These are phyloP conservation scores for Marisa cornuarietis DNA, from an alignment of 1,140 invertebrate genomes.

Conservation along the genomic window DNA sequence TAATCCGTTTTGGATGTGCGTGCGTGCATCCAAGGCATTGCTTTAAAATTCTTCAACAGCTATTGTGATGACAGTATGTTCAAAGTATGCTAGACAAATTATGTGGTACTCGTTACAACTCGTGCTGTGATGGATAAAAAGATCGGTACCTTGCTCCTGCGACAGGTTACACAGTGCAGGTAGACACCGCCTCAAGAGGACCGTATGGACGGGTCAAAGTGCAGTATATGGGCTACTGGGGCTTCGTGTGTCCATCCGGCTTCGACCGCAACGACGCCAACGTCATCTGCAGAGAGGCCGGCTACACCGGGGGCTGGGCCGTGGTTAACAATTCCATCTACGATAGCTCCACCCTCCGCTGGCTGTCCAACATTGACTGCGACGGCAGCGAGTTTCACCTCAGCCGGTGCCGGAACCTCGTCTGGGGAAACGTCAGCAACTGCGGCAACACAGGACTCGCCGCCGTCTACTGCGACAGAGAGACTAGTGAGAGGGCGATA, in stretches of 20 bases:
- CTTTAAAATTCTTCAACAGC: too few species aligned
- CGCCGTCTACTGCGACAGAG: background rate
- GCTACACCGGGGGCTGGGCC: conserved; percentile 32
- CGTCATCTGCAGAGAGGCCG: conserved; percentile 42
- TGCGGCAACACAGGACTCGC: background rate
- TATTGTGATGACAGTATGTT: too few species aligned
- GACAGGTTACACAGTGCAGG: background rate
- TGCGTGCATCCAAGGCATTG: too few species aligned
- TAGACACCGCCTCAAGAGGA: background rate
- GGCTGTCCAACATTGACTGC: conserved; percentile 19
- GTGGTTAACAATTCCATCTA: conserved; percentile 25
- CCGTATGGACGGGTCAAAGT: conserved; percentile 33
- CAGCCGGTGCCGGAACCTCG: background rate
- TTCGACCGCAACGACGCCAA: conserved; percentile 39
- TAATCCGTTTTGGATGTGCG: too few species aligned
- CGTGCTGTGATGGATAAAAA: too few species aligned
- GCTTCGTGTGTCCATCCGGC: conserved; percentile 32
- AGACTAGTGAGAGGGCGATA: background rate
- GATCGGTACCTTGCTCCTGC: too few species aligned
- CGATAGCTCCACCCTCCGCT: background rate
- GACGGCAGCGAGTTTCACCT: background rate
- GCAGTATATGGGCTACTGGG: conserved; percentile 40
- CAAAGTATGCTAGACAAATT: too few species aligned
- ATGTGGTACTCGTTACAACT: too few species aligned
- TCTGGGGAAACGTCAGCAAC: background rate